Evolutionary conservation across 2,888 invertebrate genomes (phyloP).

Genomic region (Tricholauxania praeusta): DNA sequence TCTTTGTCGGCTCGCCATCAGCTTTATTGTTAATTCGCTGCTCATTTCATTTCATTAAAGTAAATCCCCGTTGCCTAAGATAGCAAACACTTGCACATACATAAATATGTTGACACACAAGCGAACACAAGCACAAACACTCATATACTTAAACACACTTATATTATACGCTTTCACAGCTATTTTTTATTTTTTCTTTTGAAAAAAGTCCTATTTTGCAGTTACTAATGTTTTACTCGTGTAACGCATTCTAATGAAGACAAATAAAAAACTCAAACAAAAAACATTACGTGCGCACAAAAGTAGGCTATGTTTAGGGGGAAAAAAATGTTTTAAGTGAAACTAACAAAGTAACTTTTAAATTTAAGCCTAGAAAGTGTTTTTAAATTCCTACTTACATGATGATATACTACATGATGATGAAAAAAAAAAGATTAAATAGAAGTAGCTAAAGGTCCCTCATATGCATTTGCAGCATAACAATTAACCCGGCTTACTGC

Average conservation of each 20-base stretch:
- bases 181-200: conserved; percentile 5
- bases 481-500: too few species aligned
- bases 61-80: not conserved
- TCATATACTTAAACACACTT: not conserved
- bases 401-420: too few species aligned
- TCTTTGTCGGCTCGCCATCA: not conserved
- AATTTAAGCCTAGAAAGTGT: too few species aligned
- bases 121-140: not conserved
- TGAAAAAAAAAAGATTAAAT: too few species aligned
- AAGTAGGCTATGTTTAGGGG: not conserved
- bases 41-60: conserved; percentile 30
- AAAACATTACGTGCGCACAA: not conserved
- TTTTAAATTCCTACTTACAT: too few species aligned
- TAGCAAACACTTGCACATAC: not conserved
- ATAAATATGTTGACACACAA: not conserved
- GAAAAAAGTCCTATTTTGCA: not conserved
- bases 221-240: not conserved
- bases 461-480: too few species aligned
- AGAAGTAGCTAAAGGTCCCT: too few species aligned
- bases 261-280: not conserved
- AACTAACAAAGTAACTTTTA: too few species aligned
- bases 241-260: conserved; percentile 28
- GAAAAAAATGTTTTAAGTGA: not conserved
- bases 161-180: not conserved
- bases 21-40: conserved; percentile 21